Conservation (phyloP, 2,797 vertebrate genomes). For the Enteromius paludinosus region DNA sequence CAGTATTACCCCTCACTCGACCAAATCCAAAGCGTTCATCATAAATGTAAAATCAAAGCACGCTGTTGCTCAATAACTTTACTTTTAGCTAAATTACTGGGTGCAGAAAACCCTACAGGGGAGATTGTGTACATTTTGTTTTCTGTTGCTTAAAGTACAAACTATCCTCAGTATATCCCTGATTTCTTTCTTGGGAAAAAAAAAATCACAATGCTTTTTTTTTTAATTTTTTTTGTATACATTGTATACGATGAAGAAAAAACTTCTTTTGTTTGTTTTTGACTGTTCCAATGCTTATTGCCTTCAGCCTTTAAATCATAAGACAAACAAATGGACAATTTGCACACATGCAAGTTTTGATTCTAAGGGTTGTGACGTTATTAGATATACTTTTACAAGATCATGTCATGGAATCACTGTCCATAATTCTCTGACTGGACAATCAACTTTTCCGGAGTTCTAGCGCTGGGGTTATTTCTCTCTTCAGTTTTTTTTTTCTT, state of each 20-base stretch:
- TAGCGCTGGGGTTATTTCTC: slow-evolving; percentile 53
- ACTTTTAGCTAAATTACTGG: slow-evolving; percentile 55
- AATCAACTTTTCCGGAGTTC: slow-evolving; percentile 64
- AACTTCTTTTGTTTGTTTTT: slow-evolving; percentile 54
- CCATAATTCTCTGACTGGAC: slow-evolving; percentile 62
- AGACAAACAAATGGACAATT: slow-evolving; percentile 56
- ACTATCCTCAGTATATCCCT: slow-evolving; percentile 50
- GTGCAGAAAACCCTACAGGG: slow-evolving; percentile 56
- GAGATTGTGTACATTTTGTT: slow-evolving; percentile 60
- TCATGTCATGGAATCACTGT: slow-evolving; percentile 55
- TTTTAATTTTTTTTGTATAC: slow-evolving; percentile 52
- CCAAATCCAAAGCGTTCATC: slow-evolving; percentile 60
- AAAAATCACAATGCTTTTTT: slow-evolving; percentile 53
- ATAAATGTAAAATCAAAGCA: slow-evolving; percentile 49
- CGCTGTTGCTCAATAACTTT: slow-evolving; percentile 49
- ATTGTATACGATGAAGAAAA: slow-evolving; percentile 57
- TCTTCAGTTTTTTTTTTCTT: slow-evolving; percentile 57
- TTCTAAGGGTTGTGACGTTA: slow-evolving; percentile 57
- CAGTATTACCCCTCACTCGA: slow-evolving; percentile 62
- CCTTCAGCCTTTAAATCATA: slow-evolving; percentile 57
- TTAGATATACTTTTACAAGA: slow-evolving; percentile 47
- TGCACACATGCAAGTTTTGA: slow-evolving; percentile 61
- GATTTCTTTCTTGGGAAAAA: slow-evolving; percentile 34
- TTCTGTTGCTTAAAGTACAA: slow-evolving; percentile 55
- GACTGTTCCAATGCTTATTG: slow-evolving; percentile 63